Conservation (phyloP, 2,888 invertebrate genomes). For the Caenorhabditis imperialis region DNA sequence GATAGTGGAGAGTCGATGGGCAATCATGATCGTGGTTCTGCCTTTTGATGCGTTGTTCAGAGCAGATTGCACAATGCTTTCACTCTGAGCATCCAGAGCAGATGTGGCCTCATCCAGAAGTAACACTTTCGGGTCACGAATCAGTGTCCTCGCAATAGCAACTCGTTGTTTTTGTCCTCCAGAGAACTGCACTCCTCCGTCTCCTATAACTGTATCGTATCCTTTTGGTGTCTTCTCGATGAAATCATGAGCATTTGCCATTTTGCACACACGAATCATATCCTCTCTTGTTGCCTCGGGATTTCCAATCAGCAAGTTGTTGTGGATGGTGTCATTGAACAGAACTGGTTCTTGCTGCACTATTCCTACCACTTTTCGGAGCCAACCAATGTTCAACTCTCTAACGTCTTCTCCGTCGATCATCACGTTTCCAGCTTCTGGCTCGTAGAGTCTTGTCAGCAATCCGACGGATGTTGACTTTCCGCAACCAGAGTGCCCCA, state of each 20-base stretch:
- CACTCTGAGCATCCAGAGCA: constrained; percentile 62
- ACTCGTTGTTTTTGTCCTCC: constrained; percentile 65
- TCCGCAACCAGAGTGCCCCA: constrained; percentile 84
- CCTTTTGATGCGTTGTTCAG: constrained; percentile 65
- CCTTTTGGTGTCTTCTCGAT: constrained; percentile 63
- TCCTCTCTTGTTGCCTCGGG: constrained; percentile 51
- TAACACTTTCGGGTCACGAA: constrained; percentile 57
- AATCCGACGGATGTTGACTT: constrained; percentile 86
- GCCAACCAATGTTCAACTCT: constrained; percentile 51
- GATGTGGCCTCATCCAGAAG: constrained; percentile 62
- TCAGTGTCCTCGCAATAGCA: constrained; percentile 62
- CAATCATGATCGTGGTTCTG: constrained; percentile 67
- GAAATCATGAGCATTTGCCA: constrained; percentile 67
- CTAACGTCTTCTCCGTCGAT: constrained; percentile 56
- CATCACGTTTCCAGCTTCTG: constrained; percentile 82
- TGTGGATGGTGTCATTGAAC: constrained; percentile 57
- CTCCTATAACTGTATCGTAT: constrained; percentile 60
- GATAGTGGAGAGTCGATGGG: constrained; percentile 60
- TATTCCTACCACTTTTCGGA: constrained; percentile 57
- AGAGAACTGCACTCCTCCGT: constrained; percentile 61
- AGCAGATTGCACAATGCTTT: constrained; percentile 63
- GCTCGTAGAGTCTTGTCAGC: constrained; percentile 84
- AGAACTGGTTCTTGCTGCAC: constrained; percentile 65
- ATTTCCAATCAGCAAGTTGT: constrained; percentile 57
- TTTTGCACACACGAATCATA: constrained; percentile 56